Percentiles rank a stretch among this genome's conserved stretches.
phyloP scores from a whole-genome alignment of 2,113 vertebrate species.

The Romanogobio albipinnatus region DNA sequence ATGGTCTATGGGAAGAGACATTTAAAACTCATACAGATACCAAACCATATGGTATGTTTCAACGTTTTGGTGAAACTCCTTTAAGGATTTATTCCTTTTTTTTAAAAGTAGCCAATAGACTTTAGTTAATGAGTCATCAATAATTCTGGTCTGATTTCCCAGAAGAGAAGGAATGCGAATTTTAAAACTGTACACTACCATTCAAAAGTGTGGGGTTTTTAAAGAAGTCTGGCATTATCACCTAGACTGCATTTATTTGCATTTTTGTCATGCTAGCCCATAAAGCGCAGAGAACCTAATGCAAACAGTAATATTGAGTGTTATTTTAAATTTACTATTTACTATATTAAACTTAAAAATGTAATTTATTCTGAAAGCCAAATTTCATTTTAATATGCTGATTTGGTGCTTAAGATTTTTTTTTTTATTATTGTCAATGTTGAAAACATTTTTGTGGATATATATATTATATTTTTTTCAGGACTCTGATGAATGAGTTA shows the following conservation, averaged over 20 bases:
- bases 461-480: too few relatives aligned
- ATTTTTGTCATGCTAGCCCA: too few relatives aligned
- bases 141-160: too few relatives aligned
- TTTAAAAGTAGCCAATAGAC: not conserved
- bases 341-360: too few relatives aligned
- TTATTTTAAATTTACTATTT: not conserved
- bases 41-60: constrained; percentile 83
- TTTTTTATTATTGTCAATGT: not conserved
- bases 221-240: not conserved
- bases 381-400: not conserved
- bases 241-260: not conserved
- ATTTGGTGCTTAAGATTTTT: not conserved
- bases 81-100: not conserved
- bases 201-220: not conserved
- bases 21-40: constrained; percentile 89
- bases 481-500: too few relatives aligned
- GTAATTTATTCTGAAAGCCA: not conserved
- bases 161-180: not conserved
- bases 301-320: not conserved
- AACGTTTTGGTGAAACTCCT: not conserved
- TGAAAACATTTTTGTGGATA: not conserved
- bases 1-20: constrained; percentile 88
- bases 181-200: not conserved
- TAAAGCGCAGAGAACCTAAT: too few relatives aligned
- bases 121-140: not conserved